phyloP scores from a whole-genome alignment of 2,888 invertebrate genomes.

The Coelopa pilipes region DNA sequence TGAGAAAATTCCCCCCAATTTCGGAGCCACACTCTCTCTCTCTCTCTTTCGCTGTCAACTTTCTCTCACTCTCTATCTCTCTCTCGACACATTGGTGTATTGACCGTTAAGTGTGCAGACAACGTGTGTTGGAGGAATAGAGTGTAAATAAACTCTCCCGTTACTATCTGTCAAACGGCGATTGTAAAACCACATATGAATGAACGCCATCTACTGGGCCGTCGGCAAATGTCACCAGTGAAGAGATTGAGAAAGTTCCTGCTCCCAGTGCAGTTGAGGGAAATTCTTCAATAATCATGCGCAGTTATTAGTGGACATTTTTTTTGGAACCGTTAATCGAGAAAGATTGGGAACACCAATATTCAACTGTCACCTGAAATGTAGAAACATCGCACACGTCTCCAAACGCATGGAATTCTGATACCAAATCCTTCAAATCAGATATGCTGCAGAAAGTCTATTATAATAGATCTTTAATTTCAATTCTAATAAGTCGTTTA shows the following conservation, averaged over 20 bases:
- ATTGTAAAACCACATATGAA: constrained; percentile 1
- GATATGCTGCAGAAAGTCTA: too few species aligned
- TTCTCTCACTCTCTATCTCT: not conserved
- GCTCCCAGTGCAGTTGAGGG: not conserved
- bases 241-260: too few species aligned
- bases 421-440: not conserved
- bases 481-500: not conserved
- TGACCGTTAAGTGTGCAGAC: not conserved
- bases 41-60: constrained; percentile 23
- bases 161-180: not conserved
- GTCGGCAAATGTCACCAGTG: not conserved
- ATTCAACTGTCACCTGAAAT: too few species aligned
- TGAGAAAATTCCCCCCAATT: too few species aligned
- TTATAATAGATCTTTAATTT: not conserved
- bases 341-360: too few species aligned
- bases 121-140: not conserved
- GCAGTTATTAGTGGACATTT: not conserved
- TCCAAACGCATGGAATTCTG: not conserved
- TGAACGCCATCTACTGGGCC: constrained; percentile 11
- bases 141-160: constrained; percentile 16
- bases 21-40: too few species aligned
- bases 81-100: not conserved
- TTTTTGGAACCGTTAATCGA: not conserved
- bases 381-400: too few species aligned
- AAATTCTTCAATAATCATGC: constrained; percentile 9